Evolutionary conservation across 64 coral and sea anemone species (phyloP).

Genomic region (Orbicella faveolata): DNA sequence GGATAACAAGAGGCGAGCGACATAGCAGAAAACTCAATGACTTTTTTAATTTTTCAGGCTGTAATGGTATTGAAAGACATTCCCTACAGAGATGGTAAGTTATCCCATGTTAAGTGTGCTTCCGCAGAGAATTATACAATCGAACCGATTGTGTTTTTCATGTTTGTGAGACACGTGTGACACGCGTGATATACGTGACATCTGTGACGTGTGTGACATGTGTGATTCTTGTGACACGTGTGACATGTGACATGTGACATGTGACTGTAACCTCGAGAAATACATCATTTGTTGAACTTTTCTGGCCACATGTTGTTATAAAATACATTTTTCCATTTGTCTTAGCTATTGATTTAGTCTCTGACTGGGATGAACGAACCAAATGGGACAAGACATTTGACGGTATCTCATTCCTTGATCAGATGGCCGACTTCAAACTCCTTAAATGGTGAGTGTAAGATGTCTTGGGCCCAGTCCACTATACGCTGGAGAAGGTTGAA

Average conservation of each 20-base stretch:
- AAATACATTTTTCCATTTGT: not conserved
- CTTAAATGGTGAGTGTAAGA: conserved; percentile 2
- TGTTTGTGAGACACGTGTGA: too few species aligned
- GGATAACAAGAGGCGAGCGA: too few species aligned
- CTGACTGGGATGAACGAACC: conserved; percentile 49
- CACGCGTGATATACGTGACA: too few species aligned
- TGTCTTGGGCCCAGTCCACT: not conserved
- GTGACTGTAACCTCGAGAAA: too few species aligned
- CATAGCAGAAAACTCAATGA: not conserved
- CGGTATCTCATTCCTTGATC: conserved; percentile 54
- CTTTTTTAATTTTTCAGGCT: conserved; percentile 11
- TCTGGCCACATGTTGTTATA: too few species aligned
- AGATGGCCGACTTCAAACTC: conserved; percentile 40
- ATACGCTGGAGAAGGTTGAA: too few species aligned
- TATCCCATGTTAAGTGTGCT: not conserved
- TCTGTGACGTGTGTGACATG: too few species aligned
- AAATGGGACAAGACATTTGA: conserved; percentile 76
- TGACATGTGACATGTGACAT: too few species aligned
- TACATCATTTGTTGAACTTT: too few species aligned
- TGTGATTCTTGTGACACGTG: too few species aligned
- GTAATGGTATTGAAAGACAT: conserved; percentile 45
- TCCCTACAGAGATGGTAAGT: conserved; percentile 57
- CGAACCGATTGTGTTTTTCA: too few species aligned
- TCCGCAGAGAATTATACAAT: too few species aligned
- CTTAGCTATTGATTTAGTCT: conserved; percentile 48